Evolutionary conservation across 2,797 vertebrate species (phyloP), one percentile per base, ranked within the genome.

Genomic region (Austrolebias charrua): DNA sequence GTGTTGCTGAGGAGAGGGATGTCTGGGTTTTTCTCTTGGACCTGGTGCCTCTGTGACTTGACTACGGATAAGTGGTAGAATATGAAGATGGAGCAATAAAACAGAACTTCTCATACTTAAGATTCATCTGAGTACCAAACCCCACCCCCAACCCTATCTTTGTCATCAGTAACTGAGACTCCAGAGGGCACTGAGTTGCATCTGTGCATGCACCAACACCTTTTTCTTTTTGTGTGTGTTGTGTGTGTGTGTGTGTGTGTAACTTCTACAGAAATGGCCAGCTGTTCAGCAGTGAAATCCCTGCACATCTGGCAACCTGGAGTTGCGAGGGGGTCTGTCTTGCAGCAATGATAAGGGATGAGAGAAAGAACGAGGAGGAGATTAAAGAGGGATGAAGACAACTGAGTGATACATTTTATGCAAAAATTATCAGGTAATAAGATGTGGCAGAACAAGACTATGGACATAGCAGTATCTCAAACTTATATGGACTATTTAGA

Each of bases 261-360:
- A 51, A 78, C 19, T 77, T 33, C 55, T 66, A 79, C 60, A 49
- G 62, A 33, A 49, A 53, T 9, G 20, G 63, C 74, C 87, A 90
- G 78, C 75, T 88, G 85, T 84, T 84, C 57, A 52, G 35, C 20
- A 43, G 69, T 44, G 68, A 70, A 66, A 88, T 86, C 69, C 73
- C 74, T 82, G 81, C 75, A 87, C 88, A 90, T 87, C 86, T 88
- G 86, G 75, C 68, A 58, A 73, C 81, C 80, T 63, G 55, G 55
- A 80, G 60, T 46, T 24, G 38, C 74, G 69, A 69, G 59, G 72
- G 55, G 66, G 71, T 74, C 60, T 56, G 47, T 47, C 40, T 20
- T 55, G 57, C 48, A 65, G 63, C 48, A n/a, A 58, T n/a, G 44
- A 62, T 13, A 29, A 49, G 67, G 35, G 35, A 38, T 38, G 35